Evolutionary conservation across 1,140 invertebrate genomes (phyloP).

Genomic region (Phthorimaea operculella): DNA sequence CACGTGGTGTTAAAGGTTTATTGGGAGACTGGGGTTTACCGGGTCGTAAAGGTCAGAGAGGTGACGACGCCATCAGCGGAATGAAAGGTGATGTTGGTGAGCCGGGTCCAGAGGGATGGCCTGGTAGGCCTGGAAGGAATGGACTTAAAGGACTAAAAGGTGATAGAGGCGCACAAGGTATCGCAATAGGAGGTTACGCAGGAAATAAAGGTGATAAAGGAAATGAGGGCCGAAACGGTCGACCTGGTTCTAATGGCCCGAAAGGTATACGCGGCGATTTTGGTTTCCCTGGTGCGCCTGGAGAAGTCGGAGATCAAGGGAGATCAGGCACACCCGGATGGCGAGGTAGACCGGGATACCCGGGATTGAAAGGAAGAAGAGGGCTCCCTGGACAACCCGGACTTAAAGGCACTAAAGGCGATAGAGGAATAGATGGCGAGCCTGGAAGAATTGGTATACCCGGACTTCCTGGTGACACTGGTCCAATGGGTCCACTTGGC

Average conservation of each 20-base stretch:
- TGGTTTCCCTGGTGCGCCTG: slow-evolving; percentile 32
- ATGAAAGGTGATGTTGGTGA: slow-evolving; percentile 59
- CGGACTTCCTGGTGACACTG: slow-evolving; percentile 69
- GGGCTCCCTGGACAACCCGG: slow-evolving; percentile 39
- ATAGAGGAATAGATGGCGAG: slow-evolving; percentile 69
- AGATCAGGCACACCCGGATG: slow-evolving; percentile 45
- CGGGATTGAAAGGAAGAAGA: slow-evolving; percentile 37
- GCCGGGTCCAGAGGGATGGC: slow-evolving; percentile 37
- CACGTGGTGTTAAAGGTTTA: slow-evolving; percentile 75
- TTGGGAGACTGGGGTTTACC: slow-evolving; percentile 61
- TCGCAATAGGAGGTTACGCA: slow-evolving; percentile 36
- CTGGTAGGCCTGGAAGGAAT: slow-evolving; percentile 34
- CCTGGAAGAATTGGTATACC: slow-evolving; percentile 64
- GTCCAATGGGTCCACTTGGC: slow-evolving; percentile 51
- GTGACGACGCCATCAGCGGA: slow-evolving; percentile 65
- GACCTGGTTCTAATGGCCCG: slow-evolving; percentile 45
- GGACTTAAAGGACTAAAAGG: slow-evolving; percentile 40
- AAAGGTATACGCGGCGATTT: slow-evolving; percentile 48
- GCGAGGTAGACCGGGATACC: slow-evolving; percentile 25
- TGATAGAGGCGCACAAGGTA: slow-evolving; percentile 48
- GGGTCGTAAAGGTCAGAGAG: slow-evolving; percentile 53
- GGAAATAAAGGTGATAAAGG: slow-evolving; percentile 67
- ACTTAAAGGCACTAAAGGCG: slow-evolving; percentile 56
- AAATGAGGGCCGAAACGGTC: slow-evolving; percentile 65
- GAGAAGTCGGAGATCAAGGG: slow-evolving; percentile 57